Evolutionary conservation across 2,797 vertebrate species (phyloP), one percentile per base, ranked within the genome.

Genomic region (Xenops minutus): DNA sequence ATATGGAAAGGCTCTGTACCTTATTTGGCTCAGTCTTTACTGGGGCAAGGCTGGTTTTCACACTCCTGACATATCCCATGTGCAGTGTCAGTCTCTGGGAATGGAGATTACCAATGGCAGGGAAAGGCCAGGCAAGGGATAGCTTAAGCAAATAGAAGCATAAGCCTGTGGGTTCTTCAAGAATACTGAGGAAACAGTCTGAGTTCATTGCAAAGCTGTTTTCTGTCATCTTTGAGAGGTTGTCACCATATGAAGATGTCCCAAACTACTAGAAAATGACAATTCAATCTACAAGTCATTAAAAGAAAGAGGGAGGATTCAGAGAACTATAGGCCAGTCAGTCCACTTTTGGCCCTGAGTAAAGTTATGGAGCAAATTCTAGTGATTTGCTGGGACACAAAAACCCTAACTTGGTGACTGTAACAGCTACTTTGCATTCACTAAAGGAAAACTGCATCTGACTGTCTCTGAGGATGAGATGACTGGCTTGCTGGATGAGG

Each of bases 111-210:
- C 4, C 44, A 22, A 29, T 14, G 5, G 7, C 2, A 63, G 36
- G 79, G 16, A 16, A 73, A 39, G 19, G 46, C 6, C 20, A 61
- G 19, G 23, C 6, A 56, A 84, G 10, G 36, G 8, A 49, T 7
- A 1, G 1, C 27, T 66, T 36, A 59, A 91, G 27, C 7, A 43
- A 62, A 46, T 0, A 0, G 41, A 84, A 79, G 2, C 3, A 24
- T 18, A 81, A 72, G 17, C 1, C 6, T 49, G 0, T 49, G 46
- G 8, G 17, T 27, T 20, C 8, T 44, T 67, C 39, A 67, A 41
- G 9, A 18, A 43, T 59, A 22, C 15, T 41, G 41, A 78, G 34
- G 22, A 6, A 89, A 14, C 2, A 54, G 3, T 13, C n/a, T 63
- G 49, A 87, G 72, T 29, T 12, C 16, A 48, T 46, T 84, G 10